Evolutionary conservation across 2,888 invertebrate genomes (phyloP).

Genomic region (Patella depressa): DNA sequence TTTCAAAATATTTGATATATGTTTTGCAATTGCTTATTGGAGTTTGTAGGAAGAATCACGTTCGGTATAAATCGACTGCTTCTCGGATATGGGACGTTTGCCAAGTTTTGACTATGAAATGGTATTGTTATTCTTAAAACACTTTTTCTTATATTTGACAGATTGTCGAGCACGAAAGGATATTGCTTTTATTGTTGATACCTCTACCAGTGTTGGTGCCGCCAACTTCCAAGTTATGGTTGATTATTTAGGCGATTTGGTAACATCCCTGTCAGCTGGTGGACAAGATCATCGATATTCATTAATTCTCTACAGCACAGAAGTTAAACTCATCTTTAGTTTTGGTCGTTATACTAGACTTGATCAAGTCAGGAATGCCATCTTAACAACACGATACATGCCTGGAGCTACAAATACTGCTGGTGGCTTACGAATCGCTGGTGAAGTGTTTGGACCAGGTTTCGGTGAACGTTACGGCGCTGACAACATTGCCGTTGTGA

Average conservation of each 20-base stretch:
- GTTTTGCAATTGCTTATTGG: too few species aligned
- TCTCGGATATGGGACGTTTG: too few species aligned
- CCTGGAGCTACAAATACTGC: constrained; percentile 63
- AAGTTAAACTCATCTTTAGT: constrained; percentile 55
- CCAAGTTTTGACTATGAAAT: too few species aligned
- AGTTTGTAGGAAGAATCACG: too few species aligned
- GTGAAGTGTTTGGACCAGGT: constrained; percentile 38
- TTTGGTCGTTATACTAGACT: constrained; percentile 49
- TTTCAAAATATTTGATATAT: too few species aligned
- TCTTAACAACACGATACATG: constrained; percentile 49
- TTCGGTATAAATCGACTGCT: too few species aligned
- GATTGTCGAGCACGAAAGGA: constrained; percentile 55
- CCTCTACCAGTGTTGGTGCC: constrained; percentile 56
- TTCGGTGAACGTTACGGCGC: constrained; percentile 52
- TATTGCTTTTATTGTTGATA: constrained; percentile 58
- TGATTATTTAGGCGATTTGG: constrained; percentile 42
- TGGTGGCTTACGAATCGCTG: constrained; percentile 50
- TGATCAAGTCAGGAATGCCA: constrained; percentile 39
- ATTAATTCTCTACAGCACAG: constrained; percentile 55
- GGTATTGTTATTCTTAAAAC: not conserved
- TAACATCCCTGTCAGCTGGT: constrained; percentile 45
- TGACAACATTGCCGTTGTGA: constrained; percentile 50
- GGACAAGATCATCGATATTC: constrained; percentile 54
- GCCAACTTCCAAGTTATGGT: constrained; percentile 51
- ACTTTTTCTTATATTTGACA: constrained; percentile 32